Evolutionary conservation across 1,140 invertebrate species (phyloP).

Genomic region (Penaeus vannamei): DNA sequence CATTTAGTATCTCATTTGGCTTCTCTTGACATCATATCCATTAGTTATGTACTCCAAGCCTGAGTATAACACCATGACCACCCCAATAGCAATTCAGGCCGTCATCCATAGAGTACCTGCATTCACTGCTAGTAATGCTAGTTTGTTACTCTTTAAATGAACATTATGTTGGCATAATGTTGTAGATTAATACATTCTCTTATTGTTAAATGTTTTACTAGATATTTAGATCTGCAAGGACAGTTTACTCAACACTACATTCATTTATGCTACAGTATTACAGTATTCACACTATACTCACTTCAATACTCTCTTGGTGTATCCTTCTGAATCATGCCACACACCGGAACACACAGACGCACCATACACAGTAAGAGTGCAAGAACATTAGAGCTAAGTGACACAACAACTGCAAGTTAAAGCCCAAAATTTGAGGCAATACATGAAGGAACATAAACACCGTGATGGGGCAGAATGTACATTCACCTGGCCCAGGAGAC

Average conservation of each 20-base stretch:
- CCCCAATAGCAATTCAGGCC: no score
- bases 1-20: slow-evolving; percentile 41
- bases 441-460: not conserved
- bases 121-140: not conserved
- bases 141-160: not conserved
- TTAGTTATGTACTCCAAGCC: slow-evolving; percentile 11
- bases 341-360: slow-evolving; percentile 9
- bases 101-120: no score
- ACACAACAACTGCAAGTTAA: not conserved
- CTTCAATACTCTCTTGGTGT: slow-evolving; percentile 5
- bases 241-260: slow-evolving; percentile 47
- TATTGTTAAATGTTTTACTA: slow-evolving; percentile 10
- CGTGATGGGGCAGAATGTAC: no score
- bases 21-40: slow-evolving; percentile 13
- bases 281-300: slow-evolving; percentile 28
- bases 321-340: slow-evolving; percentile 8
- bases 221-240: slow-evolving; percentile 38
- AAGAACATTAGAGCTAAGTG: slow-evolving; percentile 46
- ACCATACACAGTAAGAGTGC: slow-evolving; percentile 50
- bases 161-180: not conserved
- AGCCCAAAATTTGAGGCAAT: slow-evolving; percentile 23
- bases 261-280: slow-evolving; percentile 41
- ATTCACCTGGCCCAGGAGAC: no score
- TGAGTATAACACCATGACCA: not conserved
- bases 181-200: slow-evolving; percentile 2